phyloP scores from a whole-genome alignment of 2,888 invertebrate genomes.

The Fissipunctia ypsillon region DNA sequence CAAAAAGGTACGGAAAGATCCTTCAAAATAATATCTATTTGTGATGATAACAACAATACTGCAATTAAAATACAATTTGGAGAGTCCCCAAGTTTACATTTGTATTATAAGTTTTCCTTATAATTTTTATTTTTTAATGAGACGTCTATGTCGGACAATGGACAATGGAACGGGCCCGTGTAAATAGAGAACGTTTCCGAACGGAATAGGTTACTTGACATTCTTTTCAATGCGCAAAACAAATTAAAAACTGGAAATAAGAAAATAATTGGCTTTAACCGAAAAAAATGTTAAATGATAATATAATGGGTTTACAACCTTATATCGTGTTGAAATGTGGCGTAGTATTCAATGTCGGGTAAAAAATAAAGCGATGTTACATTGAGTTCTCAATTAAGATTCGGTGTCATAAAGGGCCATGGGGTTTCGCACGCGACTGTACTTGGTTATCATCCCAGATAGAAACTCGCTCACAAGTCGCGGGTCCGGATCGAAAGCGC shows the following conservation, averaged over 20 bases:
- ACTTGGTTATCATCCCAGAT: conserved; percentile 79
- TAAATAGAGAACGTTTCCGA: conserved; percentile 41
- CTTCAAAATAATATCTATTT: conserved; percentile 15
- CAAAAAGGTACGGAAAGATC: conserved; percentile 20
- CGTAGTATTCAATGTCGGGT: not conserved
- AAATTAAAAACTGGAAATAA: conserved; percentile 43
- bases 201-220: conserved; percentile 38
- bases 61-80: conserved; percentile 42
- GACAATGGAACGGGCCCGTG: conserved; percentile 37
- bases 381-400: conserved; percentile 53
- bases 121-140: conserved; percentile 58
- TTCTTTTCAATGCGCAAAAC: conserved; percentile 40
- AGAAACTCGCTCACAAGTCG: conserved; percentile 81
- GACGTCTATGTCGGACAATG: conserved; percentile 25
- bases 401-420: conserved; percentile 64
- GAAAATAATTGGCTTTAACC: conserved; percentile 35
- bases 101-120: conserved; percentile 42
- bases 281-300: conserved; percentile 11
- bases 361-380: conserved; percentile 28
- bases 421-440: conserved; percentile 72
- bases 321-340: conserved; percentile 11
- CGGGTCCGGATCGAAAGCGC: conserved; percentile 87
- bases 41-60: conserved; percentile 28
- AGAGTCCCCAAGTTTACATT: conserved; percentile 24
- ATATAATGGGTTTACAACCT: conserved; percentile 30